These are phyloP conservation scores for Xylophagus ater DNA, from an alignment of 2,888 invertebrate genomes.

Conservation along the genomic window DNA sequence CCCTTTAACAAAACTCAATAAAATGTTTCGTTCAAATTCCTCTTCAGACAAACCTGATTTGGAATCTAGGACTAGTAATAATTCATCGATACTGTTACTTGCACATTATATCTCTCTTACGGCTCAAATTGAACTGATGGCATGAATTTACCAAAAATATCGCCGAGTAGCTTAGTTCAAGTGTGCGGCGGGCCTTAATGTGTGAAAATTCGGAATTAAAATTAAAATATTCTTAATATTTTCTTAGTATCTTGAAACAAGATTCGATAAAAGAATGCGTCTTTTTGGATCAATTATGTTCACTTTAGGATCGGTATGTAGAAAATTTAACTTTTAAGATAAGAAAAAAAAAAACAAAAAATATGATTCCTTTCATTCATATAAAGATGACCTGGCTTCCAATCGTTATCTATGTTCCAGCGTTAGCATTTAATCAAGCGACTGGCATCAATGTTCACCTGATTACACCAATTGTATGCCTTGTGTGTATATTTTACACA, in stretches of 20 bases:
- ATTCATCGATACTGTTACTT: too few species aligned
- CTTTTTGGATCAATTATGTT: constrained; percentile 56
- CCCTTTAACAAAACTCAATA: too few species aligned
- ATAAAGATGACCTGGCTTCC: constrained; percentile 57
- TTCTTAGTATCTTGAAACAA: constrained; percentile 51
- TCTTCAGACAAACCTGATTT: too few species aligned
- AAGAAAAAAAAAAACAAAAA: not conserved
- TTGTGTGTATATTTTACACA: constrained; percentile 71
- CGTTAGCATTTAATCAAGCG: constrained; percentile 65
- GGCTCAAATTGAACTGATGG: too few species aligned
- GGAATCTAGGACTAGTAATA: too few species aligned
- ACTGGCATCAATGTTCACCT: constrained; percentile 66
- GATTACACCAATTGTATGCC: constrained; percentile 59
- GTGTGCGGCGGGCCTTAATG: too few species aligned
- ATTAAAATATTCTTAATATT: too few species aligned
- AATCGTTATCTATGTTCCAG: constrained; percentile 61
- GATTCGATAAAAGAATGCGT: constrained; percentile 53
- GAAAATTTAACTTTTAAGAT: constrained; percentile 6
- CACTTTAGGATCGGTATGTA: constrained; percentile 51
- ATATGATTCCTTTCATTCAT: constrained; percentile 17
- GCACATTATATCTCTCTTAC: too few species aligned
- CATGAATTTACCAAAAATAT: too few species aligned
- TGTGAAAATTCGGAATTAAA: too few species aligned
- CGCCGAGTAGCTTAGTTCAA: too few species aligned
- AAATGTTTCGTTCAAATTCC: too few species aligned